Evolutionary conservation across 2,113 vertebrate species (phyloP).

Genomic region (Hemiscyllium ocellatum): DNA sequence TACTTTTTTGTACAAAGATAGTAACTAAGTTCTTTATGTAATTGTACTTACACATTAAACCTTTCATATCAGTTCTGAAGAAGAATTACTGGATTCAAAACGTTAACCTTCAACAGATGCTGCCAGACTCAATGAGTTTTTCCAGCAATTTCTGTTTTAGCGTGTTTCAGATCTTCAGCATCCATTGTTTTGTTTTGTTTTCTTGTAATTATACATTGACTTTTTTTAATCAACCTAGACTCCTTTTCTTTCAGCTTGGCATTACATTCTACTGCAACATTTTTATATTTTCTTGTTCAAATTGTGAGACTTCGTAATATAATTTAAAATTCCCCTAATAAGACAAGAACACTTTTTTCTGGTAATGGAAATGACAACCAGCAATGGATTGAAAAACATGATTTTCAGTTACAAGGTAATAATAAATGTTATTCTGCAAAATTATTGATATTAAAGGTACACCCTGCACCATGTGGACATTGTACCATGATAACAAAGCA

Average conservation of each 20-base stretch:
- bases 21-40: background rate
- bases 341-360: background rate
- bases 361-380: background rate
- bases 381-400: background rate
- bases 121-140: too few relatives aligned
- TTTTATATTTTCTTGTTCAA: background rate
- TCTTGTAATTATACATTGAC: too few relatives aligned
- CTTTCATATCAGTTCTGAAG: too few relatives aligned
- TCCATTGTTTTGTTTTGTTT: too few relatives aligned
- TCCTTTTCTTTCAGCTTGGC: background rate
- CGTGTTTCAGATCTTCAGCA: too few relatives aligned
- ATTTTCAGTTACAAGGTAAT: background rate
- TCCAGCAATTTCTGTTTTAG: too few relatives aligned
- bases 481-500: background rate
- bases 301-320: background rate
- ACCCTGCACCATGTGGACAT: background rate
- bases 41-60: background rate
- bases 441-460: background rate
- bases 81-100: too few relatives aligned
- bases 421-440: background rate
- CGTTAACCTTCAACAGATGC: too few relatives aligned
- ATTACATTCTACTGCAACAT: background rate
- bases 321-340: background rate
- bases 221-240: background rate
- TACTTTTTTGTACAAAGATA: background rate